phyloP scores from a whole-genome alignment of 2,113 vertebrate genomes.

The Delphinus delphis region DNA sequence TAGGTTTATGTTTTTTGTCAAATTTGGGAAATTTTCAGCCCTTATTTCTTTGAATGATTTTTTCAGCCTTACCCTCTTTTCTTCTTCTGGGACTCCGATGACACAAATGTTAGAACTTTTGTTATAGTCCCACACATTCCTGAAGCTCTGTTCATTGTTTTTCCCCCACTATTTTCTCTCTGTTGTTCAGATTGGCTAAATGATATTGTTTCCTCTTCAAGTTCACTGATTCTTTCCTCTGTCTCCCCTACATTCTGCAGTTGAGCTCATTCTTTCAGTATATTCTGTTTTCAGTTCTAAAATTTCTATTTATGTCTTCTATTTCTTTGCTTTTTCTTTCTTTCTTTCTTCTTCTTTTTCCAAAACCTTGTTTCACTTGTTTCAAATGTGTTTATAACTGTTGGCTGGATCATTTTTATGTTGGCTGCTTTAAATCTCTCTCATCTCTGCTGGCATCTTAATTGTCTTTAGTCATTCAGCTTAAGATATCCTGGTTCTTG shows the following conservation, averaged over 20 bases:
- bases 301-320: background rate
- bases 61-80: background rate
- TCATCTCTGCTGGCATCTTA: background rate
- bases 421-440: background rate
- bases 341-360: background rate
- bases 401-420: constrained; percentile 1
- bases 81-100: background rate
- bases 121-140: background rate
- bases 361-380: background rate
- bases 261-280: background rate
- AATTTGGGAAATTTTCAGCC: background rate
- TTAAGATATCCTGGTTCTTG: background rate
- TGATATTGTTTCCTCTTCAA: background rate
- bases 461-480: background rate
- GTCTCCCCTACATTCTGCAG: background rate
- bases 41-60: background rate
- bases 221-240: background rate
- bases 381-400: background rate
- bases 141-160: background rate
- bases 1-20: background rate
- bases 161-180: background rate
- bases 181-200: background rate
- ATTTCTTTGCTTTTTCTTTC: background rate
- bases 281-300: background rate
- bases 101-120: background rate